phyloP scores from a whole-genome alignment of 2,113 vertebrate genomes.

The Engraulis encrasicolus region DNA sequence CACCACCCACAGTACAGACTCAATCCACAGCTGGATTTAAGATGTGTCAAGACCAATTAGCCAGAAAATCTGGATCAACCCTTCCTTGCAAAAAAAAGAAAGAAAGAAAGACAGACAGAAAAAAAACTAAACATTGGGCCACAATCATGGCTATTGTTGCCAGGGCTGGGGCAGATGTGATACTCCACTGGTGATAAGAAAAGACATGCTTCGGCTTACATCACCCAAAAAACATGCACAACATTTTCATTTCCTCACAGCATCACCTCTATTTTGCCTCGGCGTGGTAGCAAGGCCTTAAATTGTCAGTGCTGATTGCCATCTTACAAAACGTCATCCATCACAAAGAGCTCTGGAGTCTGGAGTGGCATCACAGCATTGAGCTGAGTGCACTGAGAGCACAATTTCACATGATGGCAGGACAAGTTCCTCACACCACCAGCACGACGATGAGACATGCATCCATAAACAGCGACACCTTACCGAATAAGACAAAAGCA shows the following conservation, averaged over 20 bases:
- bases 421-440: background rate
- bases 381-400: background rate
- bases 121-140: background rate
- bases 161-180: background rate
- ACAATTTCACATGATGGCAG: background rate
- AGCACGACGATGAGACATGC: background rate
- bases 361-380: background rate
- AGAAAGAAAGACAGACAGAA: too few relatives aligned
- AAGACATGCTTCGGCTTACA: slow-evolving; percentile 4
- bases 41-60: background rate
- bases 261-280: background rate
- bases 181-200: background rate
- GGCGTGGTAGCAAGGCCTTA: background rate
- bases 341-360: background rate
- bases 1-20: slow-evolving; percentile 12
- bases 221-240: background rate
- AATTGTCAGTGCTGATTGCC: slow-evolving; percentile 7
- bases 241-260: background rate
- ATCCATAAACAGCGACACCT: background rate
- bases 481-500: background rate
- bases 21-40: slow-evolving; percentile 30
- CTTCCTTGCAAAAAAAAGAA: background rate
- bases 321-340: background rate
- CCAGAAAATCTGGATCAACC: background rate
- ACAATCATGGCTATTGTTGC: slow-evolving; percentile 18